These are phyloP conservation scores for Laupala kohalensis DNA, from an alignment of 1,140 invertebrate genomes.

Conservation along the genomic window DNA sequence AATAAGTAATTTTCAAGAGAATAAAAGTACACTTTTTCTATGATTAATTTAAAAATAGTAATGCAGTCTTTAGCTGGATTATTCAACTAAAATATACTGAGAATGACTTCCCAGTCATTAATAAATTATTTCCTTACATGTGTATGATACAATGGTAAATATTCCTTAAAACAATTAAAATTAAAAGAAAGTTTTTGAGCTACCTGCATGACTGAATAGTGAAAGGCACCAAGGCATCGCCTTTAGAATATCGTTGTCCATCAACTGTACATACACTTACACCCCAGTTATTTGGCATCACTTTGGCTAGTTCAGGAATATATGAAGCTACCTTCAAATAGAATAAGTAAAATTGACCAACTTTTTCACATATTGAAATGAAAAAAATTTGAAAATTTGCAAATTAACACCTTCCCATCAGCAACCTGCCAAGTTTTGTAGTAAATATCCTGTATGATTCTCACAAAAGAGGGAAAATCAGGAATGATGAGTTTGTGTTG, in stretches of 20 bases:
- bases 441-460: background rate
- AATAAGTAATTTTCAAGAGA: no score
- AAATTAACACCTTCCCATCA: background rate
- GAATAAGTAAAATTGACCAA: background rate
- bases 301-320: slow-evolving; percentile 42
- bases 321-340: slow-evolving; percentile 37
- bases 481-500: background rate
- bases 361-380: background rate
- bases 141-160: no score
- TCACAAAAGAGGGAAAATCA: background rate
- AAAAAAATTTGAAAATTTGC: background rate
- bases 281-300: slow-evolving; percentile 34
- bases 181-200: no score
- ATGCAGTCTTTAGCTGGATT: no score
- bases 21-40: no score
- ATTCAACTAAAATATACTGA: no score
- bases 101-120: no score
- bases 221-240: slow-evolving; percentile 43
- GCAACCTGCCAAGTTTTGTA: background rate
- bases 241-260: slow-evolving; percentile 41
- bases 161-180: no score
- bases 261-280: slow-evolving; percentile 41
- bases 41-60: no score
- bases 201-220: slow-evolving; percentile 44
- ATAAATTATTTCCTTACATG: no score